A percentile compares a stretch with the other conserved stretches of the same genome.
These are phyloP conservation scores for Cataglyphis cursor DNA, from an alignment of 2,888 invertebrate genomes.

Conservation along the genomic window DNA sequence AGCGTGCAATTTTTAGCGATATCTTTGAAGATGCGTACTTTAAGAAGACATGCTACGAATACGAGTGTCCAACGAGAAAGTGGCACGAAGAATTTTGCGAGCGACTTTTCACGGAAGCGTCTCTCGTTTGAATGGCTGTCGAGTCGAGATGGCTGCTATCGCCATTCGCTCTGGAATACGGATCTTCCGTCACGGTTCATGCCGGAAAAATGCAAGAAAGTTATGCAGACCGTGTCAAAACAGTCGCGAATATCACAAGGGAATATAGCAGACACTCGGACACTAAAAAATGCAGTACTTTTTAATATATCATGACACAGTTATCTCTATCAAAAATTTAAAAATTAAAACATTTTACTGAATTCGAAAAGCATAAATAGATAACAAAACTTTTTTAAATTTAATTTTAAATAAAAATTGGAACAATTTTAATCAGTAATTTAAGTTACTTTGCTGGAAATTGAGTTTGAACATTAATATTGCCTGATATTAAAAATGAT, in stretches of 20 bases:
- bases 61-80: slow-evolving; percentile 3
- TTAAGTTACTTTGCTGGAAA: background rate
- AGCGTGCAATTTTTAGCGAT: slow-evolving; percentile 32
- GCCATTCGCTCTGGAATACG: slow-evolving; percentile 21
- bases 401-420: slow-evolving; percentile 10
- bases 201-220: slow-evolving; percentile 23
- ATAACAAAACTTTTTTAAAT: background rate
- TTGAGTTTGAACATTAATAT: background rate
- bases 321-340: background rate
- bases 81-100: slow-evolving; percentile 37
- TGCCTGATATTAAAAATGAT: background rate
- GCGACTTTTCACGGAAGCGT: slow-evolving; percentile 46
- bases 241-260: background rate
- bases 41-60: slow-evolving; percentile 28
- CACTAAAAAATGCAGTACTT: slow-evolving; percentile 3
- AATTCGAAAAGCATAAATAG: background rate
- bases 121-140: slow-evolving; percentile 57
- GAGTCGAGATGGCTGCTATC: slow-evolving; percentile 56
- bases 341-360: background rate
- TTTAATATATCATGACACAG: background rate
- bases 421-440: background rate
- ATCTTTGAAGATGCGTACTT: background rate
- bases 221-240: background rate
- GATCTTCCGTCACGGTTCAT: slow-evolving; percentile 4
- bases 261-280: background rate